Evolutionary conservation across 1,140 invertebrate species (phyloP), one percentile per base, ranked within the genome.

Genomic region (Drosophila sulfurigaster): DNA sequence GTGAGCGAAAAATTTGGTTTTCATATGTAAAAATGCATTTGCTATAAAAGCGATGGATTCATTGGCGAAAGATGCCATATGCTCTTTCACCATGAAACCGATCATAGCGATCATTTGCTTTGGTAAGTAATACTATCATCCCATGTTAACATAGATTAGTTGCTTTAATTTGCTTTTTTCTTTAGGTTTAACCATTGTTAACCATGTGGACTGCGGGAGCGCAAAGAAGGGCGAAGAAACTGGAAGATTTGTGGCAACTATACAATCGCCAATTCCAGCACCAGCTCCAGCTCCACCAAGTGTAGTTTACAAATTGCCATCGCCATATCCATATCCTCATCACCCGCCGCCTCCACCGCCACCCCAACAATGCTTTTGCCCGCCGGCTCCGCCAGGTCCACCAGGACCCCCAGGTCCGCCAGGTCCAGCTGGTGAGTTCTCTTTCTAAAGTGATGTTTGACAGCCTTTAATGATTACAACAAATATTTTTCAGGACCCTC

Each of bases 311-410:
- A 87, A 88, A 45, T n/a, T 88, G n/a, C 83, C 77, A 3, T 41
- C 71, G 16, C 74, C 83, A n/a, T 77, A 89, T 52, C 75, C 81
- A 2, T 82, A 83, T 38, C 82, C 69, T 38, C 54, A 57, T 6
- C 78, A 38, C 0, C 77, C 64, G 16, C 96, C 96, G 81, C 96
- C 96, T 1, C 78, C 52, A 1, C 71, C 66, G 11, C 96, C 96
- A 81, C 96, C 96, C 1, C 83, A 74, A 1, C 83, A 87, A 6
- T 91, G 89, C 11, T 92, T 94, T n/a, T 97, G 97, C 45, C 93
- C 94, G n/a, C 93, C 93, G 0, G 95, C 95, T 7, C 94, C 93
- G 35, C 97, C 97, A 79, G 96, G 93, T 91, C 97, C 77, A 0
- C 82, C 82, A 0, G 82, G 82, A 1, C 32, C 94, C 1, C 92